These are phyloP conservation scores for Zapus hudsonius DNA, from an alignment of 2,113 vertebrate genomes.

Conservation along the genomic window DNA sequence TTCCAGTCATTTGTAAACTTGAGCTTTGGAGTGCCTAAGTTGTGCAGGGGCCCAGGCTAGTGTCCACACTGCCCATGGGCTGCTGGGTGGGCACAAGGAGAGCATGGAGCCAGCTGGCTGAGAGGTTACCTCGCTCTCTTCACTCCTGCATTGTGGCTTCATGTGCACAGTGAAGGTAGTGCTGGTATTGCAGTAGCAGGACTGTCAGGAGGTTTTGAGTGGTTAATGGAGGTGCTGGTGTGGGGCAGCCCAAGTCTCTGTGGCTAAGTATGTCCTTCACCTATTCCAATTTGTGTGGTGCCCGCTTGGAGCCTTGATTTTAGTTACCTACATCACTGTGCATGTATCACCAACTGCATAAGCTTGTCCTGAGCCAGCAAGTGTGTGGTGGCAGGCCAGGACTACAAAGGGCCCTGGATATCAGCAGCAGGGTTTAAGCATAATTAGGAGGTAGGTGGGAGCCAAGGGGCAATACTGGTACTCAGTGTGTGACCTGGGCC, in stretches of 20 bases:
- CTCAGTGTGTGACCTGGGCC: not conserved
- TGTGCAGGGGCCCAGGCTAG: not conserved
- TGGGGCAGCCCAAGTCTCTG: not conserved
- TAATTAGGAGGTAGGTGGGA: not conserved
- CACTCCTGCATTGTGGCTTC: not conserved
- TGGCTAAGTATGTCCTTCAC: not conserved
- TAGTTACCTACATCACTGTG: not conserved
- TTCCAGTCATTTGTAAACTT: not conserved
- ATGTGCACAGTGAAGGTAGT: not conserved
- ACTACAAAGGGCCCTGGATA: not conserved
- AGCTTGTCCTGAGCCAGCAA: not conserved
- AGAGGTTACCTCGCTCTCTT: not conserved
- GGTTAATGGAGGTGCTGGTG: not conserved
- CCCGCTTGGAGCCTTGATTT: not conserved
- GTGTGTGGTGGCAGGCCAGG: not conserved
- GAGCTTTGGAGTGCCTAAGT: not conserved
- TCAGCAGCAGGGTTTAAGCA: not conserved
- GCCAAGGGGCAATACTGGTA: not conserved
- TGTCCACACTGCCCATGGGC: rapidly evolving
- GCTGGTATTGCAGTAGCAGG: not conserved
- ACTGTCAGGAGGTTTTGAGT: not conserved
- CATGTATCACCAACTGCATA: not conserved
- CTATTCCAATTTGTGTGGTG: not conserved
- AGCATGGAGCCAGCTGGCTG: not conserved
- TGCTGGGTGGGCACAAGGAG: not conserved